Percentiles rank a stretch among this genome's conserved stretches.
Evolutionary conservation across 2,113 vertebrate genomes (phyloP).

Genomic region (Oceanodroma tethys): DNA sequence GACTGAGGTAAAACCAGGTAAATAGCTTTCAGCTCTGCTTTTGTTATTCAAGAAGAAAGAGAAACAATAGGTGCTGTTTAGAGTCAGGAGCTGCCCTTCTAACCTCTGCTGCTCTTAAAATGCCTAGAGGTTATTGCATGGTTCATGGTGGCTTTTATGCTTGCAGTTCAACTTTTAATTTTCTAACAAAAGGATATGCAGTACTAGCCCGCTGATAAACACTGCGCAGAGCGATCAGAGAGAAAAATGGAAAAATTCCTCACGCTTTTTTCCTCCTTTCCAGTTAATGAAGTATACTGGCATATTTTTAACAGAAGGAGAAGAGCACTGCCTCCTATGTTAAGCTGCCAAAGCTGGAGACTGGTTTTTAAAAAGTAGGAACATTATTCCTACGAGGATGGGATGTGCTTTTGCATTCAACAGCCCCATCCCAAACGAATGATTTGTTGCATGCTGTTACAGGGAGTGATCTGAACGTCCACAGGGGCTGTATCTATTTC

Average conservation of each 20-base stretch:
- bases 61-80: conserved; percentile 78
- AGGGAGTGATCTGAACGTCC: not conserved
- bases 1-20: conserved; percentile 72
- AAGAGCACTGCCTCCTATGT: not conserved
- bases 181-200: conserved; percentile 24
- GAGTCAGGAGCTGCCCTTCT: conserved; percentile 71
- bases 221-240: not conserved
- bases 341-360: not conserved
- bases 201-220: conserved; percentile 12
- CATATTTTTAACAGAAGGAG: not conserved
- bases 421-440: not conserved
- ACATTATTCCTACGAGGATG: not conserved
- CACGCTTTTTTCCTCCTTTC: not conserved
- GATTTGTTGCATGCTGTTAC: not conserved
- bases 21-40: conserved; percentile 72
- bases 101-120: conserved; percentile 74
- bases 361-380: not conserved
- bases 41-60: conserved; percentile 65
- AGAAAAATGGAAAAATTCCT: not conserved
- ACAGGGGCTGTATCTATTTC: not conserved
- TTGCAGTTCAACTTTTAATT: conserved; percentile 64
- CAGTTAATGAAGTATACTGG: not conserved
- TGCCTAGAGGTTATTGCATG: conserved; percentile 72
- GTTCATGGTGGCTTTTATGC: conserved; percentile 58
- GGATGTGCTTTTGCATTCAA: not conserved